A percentile compares a stretch with the other conserved stretches of the same genome.
Evolutionary conservation across 2,888 invertebrate genomes (phyloP).

Genomic region (Eustalomyia histrio): DNA sequence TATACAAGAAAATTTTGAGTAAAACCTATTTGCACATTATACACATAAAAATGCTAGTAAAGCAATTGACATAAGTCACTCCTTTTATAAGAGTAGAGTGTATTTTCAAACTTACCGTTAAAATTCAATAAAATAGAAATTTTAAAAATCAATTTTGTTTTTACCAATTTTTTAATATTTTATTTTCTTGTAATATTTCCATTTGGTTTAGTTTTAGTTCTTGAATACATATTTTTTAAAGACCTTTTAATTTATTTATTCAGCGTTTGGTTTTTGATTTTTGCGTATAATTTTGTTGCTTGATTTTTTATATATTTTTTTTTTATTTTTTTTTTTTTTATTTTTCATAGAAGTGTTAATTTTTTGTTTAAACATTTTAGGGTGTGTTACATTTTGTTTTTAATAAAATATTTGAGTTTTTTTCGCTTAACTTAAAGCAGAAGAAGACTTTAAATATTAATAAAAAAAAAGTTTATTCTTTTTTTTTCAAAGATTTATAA

Average conservation of each 20-base stretch:
- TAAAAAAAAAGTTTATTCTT: conserved; percentile 56
- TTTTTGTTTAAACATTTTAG: conserved; percentile 48
- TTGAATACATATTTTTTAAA: conserved; percentile 49
- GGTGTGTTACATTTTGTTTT: conserved; percentile 53
- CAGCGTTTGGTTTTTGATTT: conserved; percentile 63
- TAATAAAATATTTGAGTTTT: conserved; percentile 61
- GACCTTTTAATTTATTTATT: conserved; percentile 52
- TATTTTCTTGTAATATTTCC: conserved; percentile 49
- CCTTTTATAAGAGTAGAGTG: too few species aligned
- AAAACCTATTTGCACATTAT: too few species aligned
- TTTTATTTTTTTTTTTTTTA: conserved; percentile 4
- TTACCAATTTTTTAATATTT: conserved; percentile 56
- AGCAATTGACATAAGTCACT: too few species aligned
- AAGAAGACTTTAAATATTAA: conserved; percentile 62
- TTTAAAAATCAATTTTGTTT: conserved; percentile 6
- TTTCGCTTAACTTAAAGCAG: conserved; percentile 64
- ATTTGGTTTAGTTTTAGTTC: conserved; percentile 40
- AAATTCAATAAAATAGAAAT: conserved; percentile 15
- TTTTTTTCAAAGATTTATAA: conserved; percentile 47
- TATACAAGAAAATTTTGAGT: too few species aligned
- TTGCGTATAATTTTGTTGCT: conserved; percentile 54
- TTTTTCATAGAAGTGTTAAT: conserved; percentile 49
- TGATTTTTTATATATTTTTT: conserved; percentile 40
- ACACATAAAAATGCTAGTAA: too few species aligned
- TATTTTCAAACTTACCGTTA: conserved; percentile 34